Base-by-base conservation (phyloP, 2,797 vertebrate genomes). In the Sebastes oblongus region DNA sequence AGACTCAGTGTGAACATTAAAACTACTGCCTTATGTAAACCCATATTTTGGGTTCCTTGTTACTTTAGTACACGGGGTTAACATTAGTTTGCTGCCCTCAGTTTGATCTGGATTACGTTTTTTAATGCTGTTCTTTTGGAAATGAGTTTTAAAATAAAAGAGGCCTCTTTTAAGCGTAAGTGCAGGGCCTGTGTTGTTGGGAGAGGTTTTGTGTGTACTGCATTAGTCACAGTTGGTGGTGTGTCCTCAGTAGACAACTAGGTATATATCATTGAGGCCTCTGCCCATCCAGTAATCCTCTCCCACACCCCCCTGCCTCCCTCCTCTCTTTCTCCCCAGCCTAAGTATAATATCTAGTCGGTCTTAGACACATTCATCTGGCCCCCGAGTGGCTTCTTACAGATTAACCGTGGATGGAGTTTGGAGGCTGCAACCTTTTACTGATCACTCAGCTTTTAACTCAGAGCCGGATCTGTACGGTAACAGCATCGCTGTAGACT, bases 311-410 rank as follows among this genome's bases (percentile, higher is more conserved):
- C 89, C 42, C 42, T 1, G 29, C 90, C 90, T 86, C 85, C 85
- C 78, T 89, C 39, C 34, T 74, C 72, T 91, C 83, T 87, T 91
- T 91, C 89, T 91, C 86, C 81, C 75, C 65, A 78, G 89, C 65
- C 84, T 76, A 68, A 76, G 83, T 92, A 86, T 94, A 94, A 94
- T 93, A 91, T 95, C 86, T 89, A 93, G 93, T 91, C 90, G 83
- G 87, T 93, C 93, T 88, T 92, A 93, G 91, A 95, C 93, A 94
- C 94, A 94, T 95, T 95, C 90, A 94, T 94, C 92, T 92, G 90
- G 87, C 87, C 87, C 88, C 75, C 46, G 83, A 90, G 90, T 83
- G 86, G 83, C 89, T 92, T 91, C 88, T 93, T 93, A 93, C 94
- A 95, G 85, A 94, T 95, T 94, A 95, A 95, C 93, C 73, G 78